Evolutionary conservation across 2,113 vertebrate genomes (phyloP).

Genomic region (Microtus montanus): DNA sequence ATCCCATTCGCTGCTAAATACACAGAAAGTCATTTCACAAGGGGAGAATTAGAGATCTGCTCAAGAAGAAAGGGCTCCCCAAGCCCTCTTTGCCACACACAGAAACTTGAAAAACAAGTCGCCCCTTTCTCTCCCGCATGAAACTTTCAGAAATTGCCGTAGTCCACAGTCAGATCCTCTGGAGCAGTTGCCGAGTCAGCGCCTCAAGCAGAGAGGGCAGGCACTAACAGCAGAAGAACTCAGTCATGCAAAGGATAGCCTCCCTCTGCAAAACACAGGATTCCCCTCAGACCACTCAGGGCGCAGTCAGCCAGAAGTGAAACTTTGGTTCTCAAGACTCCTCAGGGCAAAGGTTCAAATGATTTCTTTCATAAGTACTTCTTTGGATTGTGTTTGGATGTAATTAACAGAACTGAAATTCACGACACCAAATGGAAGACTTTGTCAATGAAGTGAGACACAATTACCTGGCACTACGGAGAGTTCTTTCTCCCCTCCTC

Average conservation of each 20-base stretch:
- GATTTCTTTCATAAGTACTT: slow-evolving; percentile 66
- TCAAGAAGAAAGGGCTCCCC: slow-evolving; percentile 71
- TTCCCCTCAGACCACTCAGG: slow-evolving; percentile 72
- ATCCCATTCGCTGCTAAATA: slow-evolving; percentile 56
- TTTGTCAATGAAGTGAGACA: slow-evolving; percentile 70
- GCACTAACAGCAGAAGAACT: not conserved
- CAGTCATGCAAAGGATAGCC: slow-evolving; percentile 67
- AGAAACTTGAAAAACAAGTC: not conserved
- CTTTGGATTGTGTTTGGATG: slow-evolving; percentile 65
- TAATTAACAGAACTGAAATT: slow-evolving; percentile 73
- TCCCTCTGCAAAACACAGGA: slow-evolving; percentile 64
- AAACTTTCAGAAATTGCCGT: slow-evolving; percentile 65
- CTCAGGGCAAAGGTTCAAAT: slow-evolving; percentile 74
- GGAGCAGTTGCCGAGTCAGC: slow-evolving; percentile 72
- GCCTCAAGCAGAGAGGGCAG: slow-evolving; percentile 78
- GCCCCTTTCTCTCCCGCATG: slow-evolving; percentile 54
- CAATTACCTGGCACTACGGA: slow-evolving; percentile 32
- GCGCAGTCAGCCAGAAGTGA: slow-evolving; percentile 69
- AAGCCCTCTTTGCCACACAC: slow-evolving; percentile 62
- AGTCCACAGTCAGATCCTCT: slow-evolving; percentile 59
- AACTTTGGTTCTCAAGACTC: slow-evolving; percentile 71
- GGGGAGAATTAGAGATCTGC: slow-evolving; percentile 71
- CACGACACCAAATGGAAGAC: slow-evolving; percentile 54
- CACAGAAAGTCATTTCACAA: slow-evolving; percentile 68
- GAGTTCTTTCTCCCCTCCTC: slow-evolving; percentile 39